These are phyloP conservation scores for Poecilia picta DNA, from an alignment of 2,797 vertebrate species.

Conservation along the genomic window DNA sequence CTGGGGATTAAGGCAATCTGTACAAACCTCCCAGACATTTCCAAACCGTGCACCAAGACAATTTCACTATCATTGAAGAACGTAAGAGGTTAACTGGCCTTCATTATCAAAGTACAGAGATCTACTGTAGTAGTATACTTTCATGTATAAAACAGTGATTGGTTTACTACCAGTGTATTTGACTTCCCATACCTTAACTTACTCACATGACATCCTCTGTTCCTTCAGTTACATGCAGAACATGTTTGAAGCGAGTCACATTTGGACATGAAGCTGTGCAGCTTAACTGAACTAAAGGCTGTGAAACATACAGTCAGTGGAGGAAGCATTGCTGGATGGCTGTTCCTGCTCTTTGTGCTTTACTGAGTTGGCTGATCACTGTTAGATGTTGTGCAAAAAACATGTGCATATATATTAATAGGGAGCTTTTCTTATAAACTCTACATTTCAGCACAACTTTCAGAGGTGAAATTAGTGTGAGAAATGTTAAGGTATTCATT, in stretches of 20 bases:
- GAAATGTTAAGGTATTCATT: conserved; percentile 39
- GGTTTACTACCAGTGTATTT: not conserved
- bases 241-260: not conserved
- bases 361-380: not conserved
- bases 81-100: no score
- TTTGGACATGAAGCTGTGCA: not conserved
- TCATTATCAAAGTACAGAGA: not conserved
- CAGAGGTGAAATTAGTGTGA: not conserved
- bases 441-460: conserved; percentile 16
- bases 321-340: not conserved
- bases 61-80: no score
- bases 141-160: not conserved
- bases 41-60: no score
- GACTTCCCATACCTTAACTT: not conserved
- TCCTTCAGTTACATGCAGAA: not conserved
- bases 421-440: not conserved
- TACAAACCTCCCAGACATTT: no score
- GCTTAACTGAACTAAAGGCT: not conserved
- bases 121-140: not conserved
- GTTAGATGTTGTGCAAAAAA: not conserved
- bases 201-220: not conserved
- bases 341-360: not conserved
- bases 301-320: not conserved
- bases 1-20: no score
- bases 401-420: not conserved